Evolutionary conservation across 2,888 invertebrate species (phyloP).

Genomic region (Eupeodes luniger): DNA sequence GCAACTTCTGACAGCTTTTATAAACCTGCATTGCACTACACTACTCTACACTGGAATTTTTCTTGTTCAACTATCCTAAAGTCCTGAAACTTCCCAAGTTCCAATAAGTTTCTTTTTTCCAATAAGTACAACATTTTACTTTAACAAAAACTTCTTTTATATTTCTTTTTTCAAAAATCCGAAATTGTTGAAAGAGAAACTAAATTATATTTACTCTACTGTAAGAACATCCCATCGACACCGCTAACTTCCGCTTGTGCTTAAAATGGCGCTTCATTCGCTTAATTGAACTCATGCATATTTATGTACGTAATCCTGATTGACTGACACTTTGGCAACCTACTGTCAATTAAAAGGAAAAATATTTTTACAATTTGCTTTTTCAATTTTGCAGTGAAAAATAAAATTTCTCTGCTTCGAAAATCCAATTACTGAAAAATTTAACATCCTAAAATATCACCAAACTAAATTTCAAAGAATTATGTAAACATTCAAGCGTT

Average conservation of each 20-base stretch:
- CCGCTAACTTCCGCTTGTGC: not conserved
- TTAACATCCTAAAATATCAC: not conserved
- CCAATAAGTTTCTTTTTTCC: too few species aligned
- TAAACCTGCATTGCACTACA: too few species aligned
- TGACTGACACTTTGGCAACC: conserved; percentile 72
- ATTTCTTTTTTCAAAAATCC: too few species aligned
- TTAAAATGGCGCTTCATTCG: conserved; percentile 11
- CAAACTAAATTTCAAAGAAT: conserved; percentile 49
- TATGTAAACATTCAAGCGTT: conserved; percentile 60
- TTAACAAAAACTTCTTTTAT: too few species aligned
- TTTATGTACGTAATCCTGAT: conserved; percentile 15
- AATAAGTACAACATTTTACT: too few species aligned
- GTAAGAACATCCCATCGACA: not conserved
- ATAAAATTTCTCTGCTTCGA: conserved; percentile 47
- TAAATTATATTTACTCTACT: not conserved
- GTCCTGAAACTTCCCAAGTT: too few species aligned
- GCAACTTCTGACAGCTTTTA: too few species aligned
- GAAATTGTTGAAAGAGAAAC: too few species aligned
- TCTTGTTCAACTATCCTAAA: too few species aligned
- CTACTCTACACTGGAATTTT: too few species aligned
- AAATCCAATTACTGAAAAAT: conserved; percentile 1
- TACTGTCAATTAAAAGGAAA: conserved; percentile 62
- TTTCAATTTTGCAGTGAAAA: conserved; percentile 46
- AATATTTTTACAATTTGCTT: conserved; percentile 51
- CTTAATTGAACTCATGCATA: not conserved